Base-by-base conservation (phyloP, 2,113 vertebrate genomes). In the Notechis scutatus region DNA sequence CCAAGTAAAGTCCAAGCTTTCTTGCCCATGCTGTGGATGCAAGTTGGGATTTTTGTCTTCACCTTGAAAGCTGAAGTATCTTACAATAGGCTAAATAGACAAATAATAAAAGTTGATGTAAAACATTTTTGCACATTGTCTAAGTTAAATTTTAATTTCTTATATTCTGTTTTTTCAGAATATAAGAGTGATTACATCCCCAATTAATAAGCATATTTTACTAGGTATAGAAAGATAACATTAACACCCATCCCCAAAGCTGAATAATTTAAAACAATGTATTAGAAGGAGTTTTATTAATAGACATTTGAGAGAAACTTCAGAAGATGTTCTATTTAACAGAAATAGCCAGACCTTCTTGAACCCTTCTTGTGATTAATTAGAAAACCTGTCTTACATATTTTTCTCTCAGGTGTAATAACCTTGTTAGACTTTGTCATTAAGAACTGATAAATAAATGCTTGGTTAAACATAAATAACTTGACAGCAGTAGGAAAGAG, bases 371-470 rank as follows among this genome's bases (percentile, higher is more conserved):
- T 95, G 96, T 97, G 96, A 98, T 97, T 97, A 97, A 97, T 97
- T 97, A 97, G 94, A 95, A 97, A 97, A 91, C 88, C 93, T 93
- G 93, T 97, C 93, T 97, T 96, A 96, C 94, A 97, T 95, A 96
- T 94, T 97, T 97, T 98, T 96, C 96, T 98, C 96, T 98, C 96
- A 96, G 96, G 95, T 97, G 94, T 96, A 97, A 95, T 97, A 95
- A 97, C 97, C 97, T 97, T 87, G 54, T 94, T 96, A 86, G 96
- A 96, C 96, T 94, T 96, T 95, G 95, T 95, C 95, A 97, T 97
- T 97, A 98, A 97, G 95, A 97, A 97, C 94, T 96, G 97, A 97
- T 97, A 98, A 97, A 98, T 96, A 97, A 98, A 97, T 97, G 96
- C 97, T 97, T 97, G 95, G 94, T 97, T 97, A 97, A 97, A 96